Evolutionary conservation across 2,797 vertebrate genomes (phyloP).

Genomic region (Propithecus perrieri): DNA sequence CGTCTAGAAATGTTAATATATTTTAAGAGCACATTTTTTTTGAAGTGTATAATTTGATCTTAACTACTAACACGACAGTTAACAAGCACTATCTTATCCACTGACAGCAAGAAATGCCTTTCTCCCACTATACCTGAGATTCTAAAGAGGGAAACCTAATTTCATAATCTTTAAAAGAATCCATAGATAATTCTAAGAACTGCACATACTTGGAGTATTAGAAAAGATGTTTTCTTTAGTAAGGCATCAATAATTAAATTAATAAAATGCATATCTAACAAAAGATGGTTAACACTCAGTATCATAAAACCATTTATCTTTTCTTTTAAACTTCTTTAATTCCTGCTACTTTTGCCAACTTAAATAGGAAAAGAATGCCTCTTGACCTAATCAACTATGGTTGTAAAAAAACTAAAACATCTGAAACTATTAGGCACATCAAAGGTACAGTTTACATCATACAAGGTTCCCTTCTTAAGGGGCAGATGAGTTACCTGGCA

Average conservation of each 20-base stretch:
- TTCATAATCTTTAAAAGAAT: slow-evolving; percentile 66
- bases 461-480: slow-evolving; percentile 75
- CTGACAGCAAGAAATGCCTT: slow-evolving; percentile 66
- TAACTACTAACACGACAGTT: neutral
- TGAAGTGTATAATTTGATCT: neutral
- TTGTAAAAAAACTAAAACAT: slow-evolving; percentile 80
- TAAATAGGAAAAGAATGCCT: slow-evolving; percentile 53
- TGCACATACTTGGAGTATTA: slow-evolving; percentile 59
- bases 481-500: slow-evolving; percentile 72
- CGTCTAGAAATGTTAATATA: neutral
- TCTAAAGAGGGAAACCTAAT: slow-evolving; percentile 71
- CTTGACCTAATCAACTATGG: slow-evolving; percentile 66
- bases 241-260: slow-evolving; percentile 83
- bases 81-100: slow-evolving; percentile 63
- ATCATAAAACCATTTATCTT: slow-evolving; percentile 61
- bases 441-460: slow-evolving; percentile 67
- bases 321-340: slow-evolving; percentile 57
- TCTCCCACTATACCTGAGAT: slow-evolving; percentile 84
- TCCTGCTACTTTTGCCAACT: slow-evolving; percentile 73
- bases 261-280: slow-evolving; percentile 70
- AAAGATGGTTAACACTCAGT: slow-evolving; percentile 57
- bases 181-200: slow-evolving; percentile 74
- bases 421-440: slow-evolving; percentile 65
- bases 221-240: slow-evolving; percentile 77
- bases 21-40: neutral